Evolutionary conservation across 2,113 vertebrate genomes (phyloP).

Genomic region (Cepphus grylle): DNA sequence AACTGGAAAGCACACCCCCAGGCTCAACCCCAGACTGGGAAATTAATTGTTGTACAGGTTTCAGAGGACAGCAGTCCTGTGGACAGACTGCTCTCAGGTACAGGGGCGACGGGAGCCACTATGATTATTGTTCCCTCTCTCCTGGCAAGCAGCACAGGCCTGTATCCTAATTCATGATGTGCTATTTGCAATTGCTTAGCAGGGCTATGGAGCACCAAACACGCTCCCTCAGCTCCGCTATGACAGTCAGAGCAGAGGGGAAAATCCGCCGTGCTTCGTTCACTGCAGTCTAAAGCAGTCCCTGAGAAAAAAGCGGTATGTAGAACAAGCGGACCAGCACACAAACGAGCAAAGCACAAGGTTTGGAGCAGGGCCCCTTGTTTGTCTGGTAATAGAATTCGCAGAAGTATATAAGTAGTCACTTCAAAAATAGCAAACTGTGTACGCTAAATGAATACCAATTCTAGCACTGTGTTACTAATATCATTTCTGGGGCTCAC

Average conservation of each 20-base stretch:
- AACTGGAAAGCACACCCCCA: not conserved
- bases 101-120: not conserved
- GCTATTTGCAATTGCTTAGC: not conserved
- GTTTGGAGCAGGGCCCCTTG: not conserved
- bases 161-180: not conserved
- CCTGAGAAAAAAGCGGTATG: not conserved
- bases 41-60: fast-evolving
- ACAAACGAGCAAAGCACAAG: not conserved
- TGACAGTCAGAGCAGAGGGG: not conserved
- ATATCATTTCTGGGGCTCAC: not conserved
- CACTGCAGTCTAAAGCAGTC: not conserved
- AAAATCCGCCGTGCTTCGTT: not conserved
- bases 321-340: not conserved
- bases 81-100: not conserved
- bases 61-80: not conserved
- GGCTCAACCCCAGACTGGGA: fast-evolving
- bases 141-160: not conserved
- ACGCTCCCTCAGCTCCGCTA: not conserved
- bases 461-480: not conserved
- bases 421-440: not conserved
- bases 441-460: not conserved
- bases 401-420: not conserved
- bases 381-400: not conserved
- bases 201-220: not conserved
- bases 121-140: not conserved